These are phyloP conservation scores for Nannobrachium achirus DNA, from an alignment of 2,113 vertebrate genomes.

Conservation along the genomic window DNA sequence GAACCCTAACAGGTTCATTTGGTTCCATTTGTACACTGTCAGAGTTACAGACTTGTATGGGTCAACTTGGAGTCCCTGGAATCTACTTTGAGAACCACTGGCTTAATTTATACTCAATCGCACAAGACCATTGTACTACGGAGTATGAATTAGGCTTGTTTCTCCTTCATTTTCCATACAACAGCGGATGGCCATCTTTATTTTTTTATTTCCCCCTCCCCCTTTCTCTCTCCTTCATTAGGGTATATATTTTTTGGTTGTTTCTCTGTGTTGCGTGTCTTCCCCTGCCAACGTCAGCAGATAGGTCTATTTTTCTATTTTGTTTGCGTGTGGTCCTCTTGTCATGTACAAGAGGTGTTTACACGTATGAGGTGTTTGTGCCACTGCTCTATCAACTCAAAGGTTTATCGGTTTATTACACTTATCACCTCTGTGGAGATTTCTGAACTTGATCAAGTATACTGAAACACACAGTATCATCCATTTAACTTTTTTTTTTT, in stretches of 20 bases:
- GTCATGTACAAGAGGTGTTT: background rate
- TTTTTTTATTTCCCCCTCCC: slow-evolving; percentile 8
- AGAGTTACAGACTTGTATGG: too few relatives aligned
- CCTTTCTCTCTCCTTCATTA: background rate
- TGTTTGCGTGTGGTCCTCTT: slow-evolving; percentile 23
- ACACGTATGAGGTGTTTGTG: too few relatives aligned
- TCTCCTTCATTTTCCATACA: slow-evolving; percentile 6
- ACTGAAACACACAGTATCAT: slow-evolving; percentile 29
- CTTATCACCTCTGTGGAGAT: slow-evolving; percentile 18
- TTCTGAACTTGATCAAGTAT: slow-evolving; percentile 40
- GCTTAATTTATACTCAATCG: too few relatives aligned
- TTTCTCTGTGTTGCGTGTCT: background rate
- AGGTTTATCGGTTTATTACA: slow-evolving; percentile 4
- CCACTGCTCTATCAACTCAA: slow-evolving; percentile 18
- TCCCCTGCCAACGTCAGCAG: slow-evolving; percentile 22
- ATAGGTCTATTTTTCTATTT: slow-evolving; percentile 59
- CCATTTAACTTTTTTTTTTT: slow-evolving; percentile 17
- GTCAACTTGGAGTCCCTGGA: too few relatives aligned
- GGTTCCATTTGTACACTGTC: too few relatives aligned
- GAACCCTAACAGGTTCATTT: too few relatives aligned
- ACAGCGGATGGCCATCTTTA: slow-evolving; percentile 22
- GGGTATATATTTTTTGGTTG: too few relatives aligned
- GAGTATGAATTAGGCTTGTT: background rate
- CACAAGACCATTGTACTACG: too few relatives aligned
- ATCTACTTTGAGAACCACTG: too few relatives aligned